Evolutionary conservation across 2,888 invertebrate species (phyloP).

Genomic region (Pammene fasciana): DNA sequence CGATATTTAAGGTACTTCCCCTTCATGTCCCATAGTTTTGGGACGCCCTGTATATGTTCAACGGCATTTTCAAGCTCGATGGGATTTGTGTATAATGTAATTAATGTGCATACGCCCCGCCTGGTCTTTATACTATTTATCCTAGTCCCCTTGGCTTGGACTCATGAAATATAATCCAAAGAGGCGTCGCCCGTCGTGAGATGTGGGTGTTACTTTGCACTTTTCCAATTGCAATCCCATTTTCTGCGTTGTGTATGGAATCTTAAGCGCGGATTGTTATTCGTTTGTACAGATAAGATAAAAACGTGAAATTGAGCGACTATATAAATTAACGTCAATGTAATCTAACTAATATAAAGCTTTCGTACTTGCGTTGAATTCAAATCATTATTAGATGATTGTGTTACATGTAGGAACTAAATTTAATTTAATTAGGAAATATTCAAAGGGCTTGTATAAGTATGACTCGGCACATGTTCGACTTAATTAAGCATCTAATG

Average conservation of each 20-base stretch:
- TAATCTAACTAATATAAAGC: not conserved
- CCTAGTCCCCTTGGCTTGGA: no score
- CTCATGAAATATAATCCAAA: not conserved
- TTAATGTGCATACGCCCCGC: no score
- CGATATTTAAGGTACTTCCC: no score
- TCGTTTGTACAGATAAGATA: constrained; percentile 17
- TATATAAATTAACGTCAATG: constrained; percentile 19
- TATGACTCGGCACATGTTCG: no score
- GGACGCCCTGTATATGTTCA: no score
- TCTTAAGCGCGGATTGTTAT: constrained; percentile 12
- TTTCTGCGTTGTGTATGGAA: constrained; percentile 29
- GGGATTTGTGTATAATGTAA: no score
- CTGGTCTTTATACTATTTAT: not conserved
- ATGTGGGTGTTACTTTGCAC: constrained; percentile 28
- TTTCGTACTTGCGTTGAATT: not conserved
- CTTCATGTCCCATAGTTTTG: no score
- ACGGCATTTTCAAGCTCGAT: no score
- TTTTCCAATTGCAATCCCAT: constrained; percentile 23
- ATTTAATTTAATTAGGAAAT: no score
- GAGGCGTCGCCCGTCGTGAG: constrained; percentile 8
- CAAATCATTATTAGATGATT: not conserved
- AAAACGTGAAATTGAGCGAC: constrained; percentile 11
- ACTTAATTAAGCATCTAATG: no score
- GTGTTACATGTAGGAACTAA: no score
- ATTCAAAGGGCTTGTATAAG: no score